Evolutionary conservation across 1,140 invertebrate species (phyloP).

Genomic region (Agrilus planipennis): DNA sequence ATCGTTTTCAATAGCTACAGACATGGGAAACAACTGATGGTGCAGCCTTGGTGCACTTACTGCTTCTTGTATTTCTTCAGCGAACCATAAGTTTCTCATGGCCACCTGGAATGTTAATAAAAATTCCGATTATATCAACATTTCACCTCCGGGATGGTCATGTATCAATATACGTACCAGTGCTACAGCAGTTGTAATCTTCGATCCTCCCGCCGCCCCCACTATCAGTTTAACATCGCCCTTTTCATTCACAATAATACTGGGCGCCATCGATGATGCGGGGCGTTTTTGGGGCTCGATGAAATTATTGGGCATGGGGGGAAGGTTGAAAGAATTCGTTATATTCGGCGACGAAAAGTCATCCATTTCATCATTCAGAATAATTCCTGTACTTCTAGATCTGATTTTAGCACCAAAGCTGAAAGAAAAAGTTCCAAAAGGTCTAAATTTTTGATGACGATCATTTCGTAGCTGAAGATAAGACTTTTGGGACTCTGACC

Average conservation of each 20-base stretch:
- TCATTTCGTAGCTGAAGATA: background rate
- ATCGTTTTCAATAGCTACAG: conserved; percentile 44
- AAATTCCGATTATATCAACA: conserved; percentile 74
- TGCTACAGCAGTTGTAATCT: conserved; percentile 77
- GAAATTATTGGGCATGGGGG: conserved; percentile 55
- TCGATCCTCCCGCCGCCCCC: conserved; percentile 84
- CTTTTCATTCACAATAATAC: conserved; percentile 61
- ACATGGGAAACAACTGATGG: conserved; percentile 58
- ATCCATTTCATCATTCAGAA: conserved; percentile 93
- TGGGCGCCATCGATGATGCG: conserved; percentile 84
- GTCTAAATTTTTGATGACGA: background rate
- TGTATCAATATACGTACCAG: conserved; percentile 63
- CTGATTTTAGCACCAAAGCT: conserved; percentile 65
- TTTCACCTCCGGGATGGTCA: conserved; percentile 85
- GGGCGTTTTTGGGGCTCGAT: conserved; percentile 74
- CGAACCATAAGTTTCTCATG: conserved; percentile 21
- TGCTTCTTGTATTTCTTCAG: conserved; percentile 15
- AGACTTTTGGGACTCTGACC: background rate
- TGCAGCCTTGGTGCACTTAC: conserved; percentile 19
- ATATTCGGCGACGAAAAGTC: conserved; percentile 77
- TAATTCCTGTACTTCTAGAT: conserved; percentile 69
- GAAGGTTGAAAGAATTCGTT: conserved; percentile 65
- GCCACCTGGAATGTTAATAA: conserved; percentile 43
- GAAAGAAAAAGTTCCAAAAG: conserved; percentile 19
- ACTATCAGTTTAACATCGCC: conserved; percentile 67